Evolutionary conservation across 2,797 vertebrate species (phyloP).

Genomic region (Protonibea diacanthus): DNA sequence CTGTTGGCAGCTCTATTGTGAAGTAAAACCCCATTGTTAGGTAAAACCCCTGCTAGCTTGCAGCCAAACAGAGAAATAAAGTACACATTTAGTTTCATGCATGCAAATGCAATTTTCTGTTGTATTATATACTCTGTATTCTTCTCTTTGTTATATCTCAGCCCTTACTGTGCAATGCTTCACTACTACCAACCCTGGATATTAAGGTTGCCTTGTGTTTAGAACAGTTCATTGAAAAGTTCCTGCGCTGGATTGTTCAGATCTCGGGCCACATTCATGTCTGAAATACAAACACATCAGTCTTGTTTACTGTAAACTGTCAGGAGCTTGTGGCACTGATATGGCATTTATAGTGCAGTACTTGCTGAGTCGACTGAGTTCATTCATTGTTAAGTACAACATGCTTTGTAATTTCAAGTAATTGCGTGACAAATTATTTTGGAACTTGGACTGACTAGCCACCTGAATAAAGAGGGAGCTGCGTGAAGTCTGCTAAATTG

Average conservation of each 20-base stretch:
- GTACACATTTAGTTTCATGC: not conserved
- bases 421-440: not conserved
- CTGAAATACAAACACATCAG: conserved; percentile 30
- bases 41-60: conserved; percentile 29
- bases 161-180: not conserved
- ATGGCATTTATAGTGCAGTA: conserved; percentile 20
- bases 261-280: conserved; percentile 21
- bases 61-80: not conserved
- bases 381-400: not conserved
- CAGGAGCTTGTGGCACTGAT: not conserved
- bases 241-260: not conserved
- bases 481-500: not conserved
- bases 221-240: not conserved
- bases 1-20: not conserved
- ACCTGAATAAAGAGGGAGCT: not conserved
- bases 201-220: not conserved
- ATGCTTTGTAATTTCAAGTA: not conserved
- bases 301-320: conserved; percentile 41
- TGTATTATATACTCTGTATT: not conserved
- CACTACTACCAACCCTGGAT: not conserved
- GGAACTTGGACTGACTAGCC: not conserved
- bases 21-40: not conserved
- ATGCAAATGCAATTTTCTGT: not conserved
- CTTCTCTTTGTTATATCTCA: not conserved
- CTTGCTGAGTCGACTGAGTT: conserved; percentile 5